These are phyloP conservation scores for Mormoops blainvillei DNA, from an alignment of 2,113 vertebrate genomes.

Conservation along the genomic window DNA sequence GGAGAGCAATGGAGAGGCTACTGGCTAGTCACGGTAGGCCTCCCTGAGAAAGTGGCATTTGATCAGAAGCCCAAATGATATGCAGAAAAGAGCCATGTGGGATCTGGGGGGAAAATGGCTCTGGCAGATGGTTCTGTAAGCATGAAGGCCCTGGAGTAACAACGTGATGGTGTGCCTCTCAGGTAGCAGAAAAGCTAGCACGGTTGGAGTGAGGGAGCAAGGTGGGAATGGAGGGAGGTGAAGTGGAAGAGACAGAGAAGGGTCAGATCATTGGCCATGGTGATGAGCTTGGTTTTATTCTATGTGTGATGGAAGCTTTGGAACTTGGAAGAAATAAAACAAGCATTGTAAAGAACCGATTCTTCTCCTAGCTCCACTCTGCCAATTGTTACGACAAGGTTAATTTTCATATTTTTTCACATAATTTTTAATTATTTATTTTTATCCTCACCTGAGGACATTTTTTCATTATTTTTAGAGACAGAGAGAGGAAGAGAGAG, in stretches of 20 bases:
- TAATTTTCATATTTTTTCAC: background rate
- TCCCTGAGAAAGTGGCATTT: background rate
- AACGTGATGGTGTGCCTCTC: rapidly evolving
- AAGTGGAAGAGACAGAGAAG: too few relatives aligned
- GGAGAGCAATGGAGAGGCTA: background rate
- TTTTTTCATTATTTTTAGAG: too few relatives aligned
- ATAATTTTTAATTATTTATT: background rate
- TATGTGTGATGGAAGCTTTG: background rate
- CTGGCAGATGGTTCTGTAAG: background rate
- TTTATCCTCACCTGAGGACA: too few relatives aligned
- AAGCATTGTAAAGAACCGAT: background rate
- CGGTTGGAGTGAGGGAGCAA: background rate
- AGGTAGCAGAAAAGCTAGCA: too few relatives aligned
- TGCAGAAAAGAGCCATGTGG: background rate
- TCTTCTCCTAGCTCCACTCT: background rate
- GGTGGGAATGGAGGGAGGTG: background rate
- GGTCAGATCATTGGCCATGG: rapidly evolving
- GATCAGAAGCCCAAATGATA: background rate
- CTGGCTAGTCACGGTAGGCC: background rate
- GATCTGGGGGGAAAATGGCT: background rate
- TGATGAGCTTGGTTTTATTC: background rate
- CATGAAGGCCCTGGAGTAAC: background rate
- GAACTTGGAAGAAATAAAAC: background rate
- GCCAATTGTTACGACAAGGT: background rate
- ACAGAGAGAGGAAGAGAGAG: too few relatives aligned